phyloP scores from a whole-genome alignment of 2,113 vertebrate genomes.

The Sceloporus tristichus region DNA sequence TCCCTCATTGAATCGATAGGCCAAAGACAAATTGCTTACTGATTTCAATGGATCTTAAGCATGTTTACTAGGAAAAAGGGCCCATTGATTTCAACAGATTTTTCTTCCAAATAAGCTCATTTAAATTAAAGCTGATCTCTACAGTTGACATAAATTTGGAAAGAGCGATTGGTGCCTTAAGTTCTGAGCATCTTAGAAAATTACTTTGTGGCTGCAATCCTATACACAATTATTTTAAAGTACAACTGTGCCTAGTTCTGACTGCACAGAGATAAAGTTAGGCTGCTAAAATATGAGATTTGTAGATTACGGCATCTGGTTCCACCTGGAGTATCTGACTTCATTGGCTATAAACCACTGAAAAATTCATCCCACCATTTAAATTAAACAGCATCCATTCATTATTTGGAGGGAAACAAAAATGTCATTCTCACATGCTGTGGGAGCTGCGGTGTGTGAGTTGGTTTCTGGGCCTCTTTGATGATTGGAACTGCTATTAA shows the following conservation, averaged over 20 bases:
- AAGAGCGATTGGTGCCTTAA: neutral
- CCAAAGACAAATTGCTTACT: too few relatives aligned
- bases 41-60: neutral
- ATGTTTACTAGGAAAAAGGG: neutral
- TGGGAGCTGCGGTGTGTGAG: slow-evolving; percentile 62
- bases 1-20: too few relatives aligned
- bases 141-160: neutral
- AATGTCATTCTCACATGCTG: slow-evolving; percentile 71
- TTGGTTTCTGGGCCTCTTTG: slow-evolving; percentile 74
- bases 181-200: neutral
- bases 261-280: neutral
- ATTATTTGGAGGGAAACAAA: slow-evolving; percentile 65
- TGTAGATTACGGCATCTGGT: neutral
- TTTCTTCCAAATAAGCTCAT: neutral
- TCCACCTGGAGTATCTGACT: neutral
- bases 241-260: neutral
- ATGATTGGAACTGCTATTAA: slow-evolving; percentile 80
- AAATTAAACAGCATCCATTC: slow-evolving; percentile 50
- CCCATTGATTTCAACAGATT: neutral
- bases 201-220: neutral
- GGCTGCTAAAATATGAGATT: neutral
- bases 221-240: neutral
- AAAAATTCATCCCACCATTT: slow-evolving; percentile 45
- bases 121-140: neutral
- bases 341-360: neutral